Percentiles rank a stretch among this genome's conserved stretches.
Evolutionary conservation across 2,113 vertebrate genomes (phyloP).

Genomic region (Parus major): DNA sequence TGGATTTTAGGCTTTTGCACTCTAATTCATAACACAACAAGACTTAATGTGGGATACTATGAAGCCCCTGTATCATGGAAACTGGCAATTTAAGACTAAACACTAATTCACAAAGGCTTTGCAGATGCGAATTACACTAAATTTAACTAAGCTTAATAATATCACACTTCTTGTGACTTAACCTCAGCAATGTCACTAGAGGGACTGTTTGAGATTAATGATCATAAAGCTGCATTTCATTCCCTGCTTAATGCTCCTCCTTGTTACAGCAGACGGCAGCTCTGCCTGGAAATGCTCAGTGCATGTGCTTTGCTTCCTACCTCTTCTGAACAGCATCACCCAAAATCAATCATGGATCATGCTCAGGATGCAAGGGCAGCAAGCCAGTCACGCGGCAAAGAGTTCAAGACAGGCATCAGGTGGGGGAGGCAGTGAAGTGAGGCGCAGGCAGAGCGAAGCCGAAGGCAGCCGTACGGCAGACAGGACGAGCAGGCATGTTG

Average conservation of each 20-base stretch:
- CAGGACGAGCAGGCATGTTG: neutral
- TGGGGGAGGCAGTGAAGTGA: neutral
- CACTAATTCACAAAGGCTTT: neutral
- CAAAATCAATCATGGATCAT: neutral
- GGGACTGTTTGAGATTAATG: neutral
- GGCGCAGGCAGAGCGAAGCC: fast-evolving
- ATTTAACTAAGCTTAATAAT: constrained; percentile 36
- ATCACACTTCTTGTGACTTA: constrained; percentile 7
- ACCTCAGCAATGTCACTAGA: constrained; percentile 17
- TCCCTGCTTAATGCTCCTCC: neutral
- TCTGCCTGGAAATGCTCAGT: neutral
- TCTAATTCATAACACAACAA: neutral
- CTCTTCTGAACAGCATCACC: neutral
- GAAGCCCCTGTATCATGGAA: neutral
- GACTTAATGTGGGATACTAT: neutral
- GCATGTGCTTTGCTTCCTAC: neutral
- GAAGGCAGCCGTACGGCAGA: neutral
- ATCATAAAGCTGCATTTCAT: neutral
- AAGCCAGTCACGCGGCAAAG: fast-evolving
- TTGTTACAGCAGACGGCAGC: fast-evolving
- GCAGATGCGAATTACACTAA: constrained; percentile 14
- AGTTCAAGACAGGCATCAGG: neutral
- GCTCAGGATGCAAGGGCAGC: neutral
- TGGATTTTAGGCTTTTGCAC: neutral
- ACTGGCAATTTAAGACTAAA: neutral